Evolutionary conservation across 2,113 vertebrate genomes (phyloP), one percentile per base, ranked within the genome.

Genomic region (Cephalopterus ornatus): DNA sequence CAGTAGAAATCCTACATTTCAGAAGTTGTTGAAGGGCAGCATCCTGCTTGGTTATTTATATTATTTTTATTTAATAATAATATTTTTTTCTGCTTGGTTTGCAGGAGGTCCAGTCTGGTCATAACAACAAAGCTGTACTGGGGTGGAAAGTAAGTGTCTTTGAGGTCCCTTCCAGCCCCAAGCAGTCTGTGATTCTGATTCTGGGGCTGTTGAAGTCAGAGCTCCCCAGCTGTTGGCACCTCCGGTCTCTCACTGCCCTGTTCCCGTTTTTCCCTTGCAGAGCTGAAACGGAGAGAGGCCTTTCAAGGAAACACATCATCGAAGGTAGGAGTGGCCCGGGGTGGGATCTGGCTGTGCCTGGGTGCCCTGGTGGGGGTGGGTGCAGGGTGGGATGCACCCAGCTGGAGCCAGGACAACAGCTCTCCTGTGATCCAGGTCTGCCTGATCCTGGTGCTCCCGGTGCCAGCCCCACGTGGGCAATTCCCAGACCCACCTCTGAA

Each of bases 121-220:
- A 99, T 99, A 77, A 99, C 99, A 71, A 99, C 99, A 15, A 99
- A 99, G 96, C 98, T 99, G 56, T 99, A 99, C 98, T 99, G 99
- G 99, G 99, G 99, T 93, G 99, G 99, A 98, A 99, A 99, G 99
- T 99, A 98, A 99, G 99, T 99, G 12, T 12, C 0, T 81, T 15
- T 74, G 1, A 14, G 4, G 33, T 67, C 4, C 30, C 12, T 73
- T 1, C 33, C 28, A 17, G 2, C 11, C 8, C 46, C 24, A 32
- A 0, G 6, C 53, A n/a, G 4, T 1, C 6, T 47, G 47, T 1
- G 33, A 14, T 8, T 39, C 32, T 44, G 2, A 18, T 24, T 65
- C 33, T 56, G 6, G 59, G 71, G 46, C 1, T 15, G 14, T 47
- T 67, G 28, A 16, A 46, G 11, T 5, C 14, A 55, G 50, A 53